Conservation (phyloP, 1,140 invertebrate species). For the Campodea augens region DNA sequence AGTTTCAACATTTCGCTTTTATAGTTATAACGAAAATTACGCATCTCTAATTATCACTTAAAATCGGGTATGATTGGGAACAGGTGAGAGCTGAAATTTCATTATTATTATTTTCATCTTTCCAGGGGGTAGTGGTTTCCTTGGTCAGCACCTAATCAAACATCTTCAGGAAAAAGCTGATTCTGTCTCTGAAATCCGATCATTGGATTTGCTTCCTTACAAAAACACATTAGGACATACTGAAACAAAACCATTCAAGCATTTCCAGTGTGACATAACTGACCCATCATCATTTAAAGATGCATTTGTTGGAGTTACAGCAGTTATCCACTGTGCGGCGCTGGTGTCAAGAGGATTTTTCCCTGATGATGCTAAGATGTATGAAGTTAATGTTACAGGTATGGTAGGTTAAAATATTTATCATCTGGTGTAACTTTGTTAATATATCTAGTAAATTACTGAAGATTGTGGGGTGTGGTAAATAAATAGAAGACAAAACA, state of each 20-base stretch:
- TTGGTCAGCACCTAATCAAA: conserved; percentile 40
- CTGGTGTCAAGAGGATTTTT: conserved; percentile 35
- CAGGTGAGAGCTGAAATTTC: too few relatives aligned
- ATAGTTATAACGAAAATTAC: too few relatives aligned
- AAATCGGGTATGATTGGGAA: too few relatives aligned
- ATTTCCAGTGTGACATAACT: conserved; percentile 29
- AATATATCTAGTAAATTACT: too few relatives aligned
- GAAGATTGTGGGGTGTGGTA: too few relatives aligned
- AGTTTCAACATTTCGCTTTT: too few relatives aligned
- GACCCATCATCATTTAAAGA: conserved; percentile 20
- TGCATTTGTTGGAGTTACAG: conserved; percentile 31
- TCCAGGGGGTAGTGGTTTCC: conserved; percentile 43
- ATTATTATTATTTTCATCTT: too few relatives aligned
- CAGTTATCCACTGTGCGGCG: conserved; percentile 42
- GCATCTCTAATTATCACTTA: too few relatives aligned
- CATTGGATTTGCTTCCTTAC: conserved; percentile 35
- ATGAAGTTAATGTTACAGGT: conserved; percentile 39
- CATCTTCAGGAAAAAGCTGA: conserved; percentile 30
- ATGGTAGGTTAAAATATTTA: too few relatives aligned
- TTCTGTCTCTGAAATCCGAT: conserved; percentile 34
- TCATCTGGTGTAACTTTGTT: too few relatives aligned
- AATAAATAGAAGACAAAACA: too few relatives aligned
- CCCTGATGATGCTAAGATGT: conserved; percentile 30
- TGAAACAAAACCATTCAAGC: conserved; percentile 22
- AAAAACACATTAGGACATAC: conserved; percentile 27